phyloP scores from a whole-genome alignment of 2,888 invertebrate species.

The Nasonovia ribisnigri region DNA sequence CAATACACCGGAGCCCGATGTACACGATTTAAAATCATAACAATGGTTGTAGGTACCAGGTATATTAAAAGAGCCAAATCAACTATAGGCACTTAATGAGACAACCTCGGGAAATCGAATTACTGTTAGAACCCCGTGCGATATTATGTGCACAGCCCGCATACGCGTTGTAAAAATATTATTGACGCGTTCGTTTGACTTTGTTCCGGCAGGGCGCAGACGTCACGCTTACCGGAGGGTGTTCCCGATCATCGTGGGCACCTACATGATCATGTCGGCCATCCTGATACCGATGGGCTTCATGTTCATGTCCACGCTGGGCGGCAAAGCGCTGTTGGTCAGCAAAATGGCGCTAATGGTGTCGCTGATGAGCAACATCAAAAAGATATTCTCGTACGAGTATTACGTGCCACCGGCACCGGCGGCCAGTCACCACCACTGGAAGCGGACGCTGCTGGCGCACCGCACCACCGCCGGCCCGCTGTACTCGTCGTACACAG shows the following conservation, averaged over 20 bases:
- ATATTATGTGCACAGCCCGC: too few species aligned
- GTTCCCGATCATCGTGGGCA: constrained; percentile 66
- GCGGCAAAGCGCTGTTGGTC: constrained; percentile 69
- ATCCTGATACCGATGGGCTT: constrained; percentile 81
- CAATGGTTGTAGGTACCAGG: too few species aligned
- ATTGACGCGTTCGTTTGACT: not conserved
- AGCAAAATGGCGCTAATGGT: constrained; percentile 70
- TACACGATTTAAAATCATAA: too few species aligned
- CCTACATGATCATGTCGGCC: constrained; percentile 77
- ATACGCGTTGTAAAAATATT: not conserved
- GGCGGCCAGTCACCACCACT: constrained; percentile 28
- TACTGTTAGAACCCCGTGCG: too few species aligned
- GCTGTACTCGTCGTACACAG: constrained; percentile 47
- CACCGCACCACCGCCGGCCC: constrained; percentile 55
- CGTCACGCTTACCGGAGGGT: constrained; percentile 65
- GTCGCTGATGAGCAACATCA: constrained; percentile 73
- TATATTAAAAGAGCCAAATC: too few species aligned
- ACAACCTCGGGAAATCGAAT: too few species aligned
- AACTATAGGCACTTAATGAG: too few species aligned
- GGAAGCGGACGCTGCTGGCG: constrained; percentile 55
- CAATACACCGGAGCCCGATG: too few species aligned
- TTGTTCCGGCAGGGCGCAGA: constrained; percentile 59
- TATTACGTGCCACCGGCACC: constrained; percentile 47
- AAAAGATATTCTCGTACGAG: constrained; percentile 72
- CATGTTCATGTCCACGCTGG: constrained; percentile 77